Conservation (phyloP, 2,797 vertebrate genomes). For the Chaunax sp. region DNA sequence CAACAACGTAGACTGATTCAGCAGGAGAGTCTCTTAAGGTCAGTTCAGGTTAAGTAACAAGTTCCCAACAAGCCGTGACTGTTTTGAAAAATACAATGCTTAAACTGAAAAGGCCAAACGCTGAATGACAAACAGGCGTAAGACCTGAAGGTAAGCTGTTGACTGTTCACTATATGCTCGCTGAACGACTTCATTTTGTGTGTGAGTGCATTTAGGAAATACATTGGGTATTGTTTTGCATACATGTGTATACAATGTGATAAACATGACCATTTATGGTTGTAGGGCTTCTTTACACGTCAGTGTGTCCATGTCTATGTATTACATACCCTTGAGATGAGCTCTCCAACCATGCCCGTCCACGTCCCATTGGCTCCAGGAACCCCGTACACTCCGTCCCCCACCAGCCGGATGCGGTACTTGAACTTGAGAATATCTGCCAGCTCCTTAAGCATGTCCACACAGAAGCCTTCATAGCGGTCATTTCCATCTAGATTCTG, state of each 20-base stretch:
- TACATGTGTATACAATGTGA: neutral
- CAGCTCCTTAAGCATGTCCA: constrained; percentile 98
- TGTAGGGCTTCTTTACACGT: neutral
- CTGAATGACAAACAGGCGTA: constrained; percentile 40
- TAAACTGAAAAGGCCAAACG: constrained; percentile 61
- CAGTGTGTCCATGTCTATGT: neutral
- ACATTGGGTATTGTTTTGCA: neutral
- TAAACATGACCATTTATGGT: constrained; percentile 9
- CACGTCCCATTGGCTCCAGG: constrained; percentile 94
- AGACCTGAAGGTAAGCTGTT: constrained; percentile 46
- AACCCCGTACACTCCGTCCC: constrained; percentile 93
- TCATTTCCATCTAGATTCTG: constrained; percentile 95
- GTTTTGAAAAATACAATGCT: constrained; percentile 59
- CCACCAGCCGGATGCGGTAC: constrained; percentile 95
- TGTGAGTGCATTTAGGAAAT: constrained; percentile 6
- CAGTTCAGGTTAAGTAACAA: constrained; percentile 54
- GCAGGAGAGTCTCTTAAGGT: constrained; percentile 63
- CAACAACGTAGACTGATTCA: constrained; percentile 42
- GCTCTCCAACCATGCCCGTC: constrained; percentile 98
- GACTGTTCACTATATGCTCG: constrained; percentile 44
- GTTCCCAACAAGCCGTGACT: constrained; percentile 56
- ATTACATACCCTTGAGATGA: constrained; percentile 91
- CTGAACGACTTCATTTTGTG: constrained; percentile 35
- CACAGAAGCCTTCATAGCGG: constrained; percentile 96
- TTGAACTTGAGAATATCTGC: constrained; percentile 96